Percentiles rank a stretch among this genome's conserved stretches.
Conservation (phyloP, 2,888 invertebrate species). For the Lepidochrysops patricia region DNA sequence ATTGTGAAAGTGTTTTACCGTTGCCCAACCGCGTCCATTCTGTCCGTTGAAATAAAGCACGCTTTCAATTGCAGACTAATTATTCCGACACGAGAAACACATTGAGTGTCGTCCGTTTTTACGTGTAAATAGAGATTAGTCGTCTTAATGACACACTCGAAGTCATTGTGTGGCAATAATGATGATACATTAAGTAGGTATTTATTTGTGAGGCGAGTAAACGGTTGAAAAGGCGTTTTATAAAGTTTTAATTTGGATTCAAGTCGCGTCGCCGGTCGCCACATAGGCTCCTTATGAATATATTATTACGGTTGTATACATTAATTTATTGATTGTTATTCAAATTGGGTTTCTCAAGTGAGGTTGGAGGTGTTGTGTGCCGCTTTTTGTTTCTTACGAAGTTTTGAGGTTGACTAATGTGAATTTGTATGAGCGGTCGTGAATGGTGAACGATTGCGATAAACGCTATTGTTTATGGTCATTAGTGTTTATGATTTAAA, state of each 20-base stretch:
- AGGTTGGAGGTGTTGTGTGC: conserved; percentile 67
- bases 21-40: conserved; percentile 66
- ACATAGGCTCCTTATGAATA: conserved; percentile 65
- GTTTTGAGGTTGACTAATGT: conserved; percentile 51
- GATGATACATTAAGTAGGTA: conserved; percentile 68
- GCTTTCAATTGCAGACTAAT: conserved; percentile 74
- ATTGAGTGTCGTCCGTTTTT: conserved; percentile 65
- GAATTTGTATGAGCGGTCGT: conserved; percentile 25
- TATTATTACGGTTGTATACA: conserved; percentile 61
- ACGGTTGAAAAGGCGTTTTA: conserved; percentile 60
- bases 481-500: conserved; percentile 4
- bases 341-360: conserved; percentile 72
- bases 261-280: conserved; percentile 56
- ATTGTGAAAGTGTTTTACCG: conserved; percentile 67
- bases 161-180: conserved; percentile 65
- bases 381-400: conserved; percentile 43
- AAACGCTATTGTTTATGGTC: conserved; percentile 4
- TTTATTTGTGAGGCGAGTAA: conserved; percentile 60
- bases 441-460: conserved; percentile 2
- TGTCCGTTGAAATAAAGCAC: conserved; percentile 70
- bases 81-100: conserved; percentile 72
- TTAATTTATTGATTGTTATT: conserved; percentile 75
- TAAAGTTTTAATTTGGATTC: conserved; percentile 70
- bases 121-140: conserved; percentile 71
- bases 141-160: conserved; percentile 60